These are phyloP conservation scores for Agonopterix alstromeriana DNA, from an alignment of 2,888 invertebrate species.

Conservation along the genomic window DNA sequence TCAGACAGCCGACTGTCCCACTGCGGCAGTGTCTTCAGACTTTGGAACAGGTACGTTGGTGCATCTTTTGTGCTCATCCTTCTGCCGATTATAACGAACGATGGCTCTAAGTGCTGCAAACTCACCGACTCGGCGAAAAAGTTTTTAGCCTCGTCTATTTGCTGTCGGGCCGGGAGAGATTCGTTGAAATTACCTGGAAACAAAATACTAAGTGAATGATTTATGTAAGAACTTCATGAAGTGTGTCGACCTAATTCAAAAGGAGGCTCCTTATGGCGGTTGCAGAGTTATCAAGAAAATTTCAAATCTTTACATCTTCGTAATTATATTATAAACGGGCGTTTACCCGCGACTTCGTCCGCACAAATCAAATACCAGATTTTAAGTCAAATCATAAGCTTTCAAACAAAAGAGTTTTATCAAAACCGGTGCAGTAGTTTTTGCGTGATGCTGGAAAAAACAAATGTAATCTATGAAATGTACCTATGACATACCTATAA, in stretches of 20 bases:
- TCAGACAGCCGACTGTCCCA: slow-evolving; percentile 27
- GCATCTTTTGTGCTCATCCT: slow-evolving; percentile 15
- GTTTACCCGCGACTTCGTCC: too few species aligned
- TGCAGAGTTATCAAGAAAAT: too few species aligned
- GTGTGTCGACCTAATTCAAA: too few species aligned
- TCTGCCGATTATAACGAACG: slow-evolving; percentile 30
- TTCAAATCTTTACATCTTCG: too few species aligned
- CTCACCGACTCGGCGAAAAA: slow-evolving; percentile 38
- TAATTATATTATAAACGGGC: too few species aligned
- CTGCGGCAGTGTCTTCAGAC: slow-evolving; percentile 23
- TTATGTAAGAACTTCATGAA: too few species aligned
- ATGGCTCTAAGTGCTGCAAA: slow-evolving; percentile 25
- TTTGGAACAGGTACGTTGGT: slow-evolving; percentile 24
- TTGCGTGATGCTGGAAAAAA: too few species aligned
- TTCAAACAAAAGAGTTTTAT: too few species aligned
- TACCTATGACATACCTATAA: slow-evolving; percentile 45
- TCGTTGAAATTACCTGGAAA: slow-evolving; percentile 41
- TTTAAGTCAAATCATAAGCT: too few species aligned
- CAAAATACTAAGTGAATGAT: not conserved
- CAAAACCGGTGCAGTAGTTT: too few species aligned
- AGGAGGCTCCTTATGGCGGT: too few species aligned
- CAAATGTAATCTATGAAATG: not conserved
- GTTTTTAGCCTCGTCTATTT: slow-evolving; percentile 31
- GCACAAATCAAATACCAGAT: too few species aligned
- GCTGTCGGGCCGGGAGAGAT: slow-evolving; percentile 22